Base-by-base conservation (phyloP, 2,797 vertebrate genomes). In the Typhlichthys subterraneus region DNA sequence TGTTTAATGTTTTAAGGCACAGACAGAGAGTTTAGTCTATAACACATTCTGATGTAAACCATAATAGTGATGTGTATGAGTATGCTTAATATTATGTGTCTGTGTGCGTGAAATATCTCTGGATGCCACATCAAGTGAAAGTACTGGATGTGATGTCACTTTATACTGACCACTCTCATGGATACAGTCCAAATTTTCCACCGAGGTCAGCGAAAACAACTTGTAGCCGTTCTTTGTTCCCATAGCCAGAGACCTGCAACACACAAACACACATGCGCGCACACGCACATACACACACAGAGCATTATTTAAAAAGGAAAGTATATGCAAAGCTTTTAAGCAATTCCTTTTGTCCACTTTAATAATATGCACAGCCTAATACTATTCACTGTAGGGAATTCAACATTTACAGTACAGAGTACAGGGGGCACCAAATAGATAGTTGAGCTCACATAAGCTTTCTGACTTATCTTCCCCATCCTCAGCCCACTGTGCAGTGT, bases 181-280 rank as follows among this genome's bases (percentile, higher is more conserved):
- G 84, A 98, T 93, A 74, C 96, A 95, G 85, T 98, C 96, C 88
- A 98, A 91, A n/a, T 93, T 93, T 12, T 98, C 96, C 91, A 96
- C 94, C 7, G 89, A 93, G 80, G 94, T 95, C 87, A 98, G 79
- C 76, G 96, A 96, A 82, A 96, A 98, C 70, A 98, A 93, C 77
- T 88, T 93, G 85, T 97, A 98, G 53, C 95, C 95, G 2, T 85
- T 88, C 84, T 90, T 92, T 58, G 94, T 96, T 85, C 96, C 96
- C 77, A 97, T 86, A 51, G 96, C 95, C 84, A 97, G 85, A 47
- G 96, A 98, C 81, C 96, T 98, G 85, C 19, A 77, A 65, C 51
- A 76, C 51, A 75, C 23, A 47, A 17, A 17, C 47, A 52, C 3
- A 71, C 45, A 67, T 13, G 71, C 60, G 69, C 45, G 67, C n/a